Conservation (phyloP, 2,888 invertebrate species). For the Hybos culiciformis region DNA sequence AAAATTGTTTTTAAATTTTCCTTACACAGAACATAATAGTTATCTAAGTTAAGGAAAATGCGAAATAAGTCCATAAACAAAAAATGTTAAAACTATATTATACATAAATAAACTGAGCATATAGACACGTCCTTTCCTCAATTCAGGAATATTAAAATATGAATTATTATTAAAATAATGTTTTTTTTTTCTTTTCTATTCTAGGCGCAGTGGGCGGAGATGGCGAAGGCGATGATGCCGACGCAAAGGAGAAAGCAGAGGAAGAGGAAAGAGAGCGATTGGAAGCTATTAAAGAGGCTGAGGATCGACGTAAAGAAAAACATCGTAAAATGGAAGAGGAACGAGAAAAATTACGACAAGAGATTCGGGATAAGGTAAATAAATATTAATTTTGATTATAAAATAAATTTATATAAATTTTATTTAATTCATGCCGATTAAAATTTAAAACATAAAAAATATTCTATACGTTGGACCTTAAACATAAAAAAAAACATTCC, state of each 20-base stretch:
- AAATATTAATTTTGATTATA: background rate
- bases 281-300: slow-evolving; percentile 95
- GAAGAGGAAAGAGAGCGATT: slow-evolving; percentile 95
- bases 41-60: too few species aligned
- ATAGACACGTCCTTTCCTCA: too few species aligned
- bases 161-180: slow-evolving; percentile 1
- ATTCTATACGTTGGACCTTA: too few species aligned
- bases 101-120: too few species aligned
- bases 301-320: slow-evolving; percentile 97
- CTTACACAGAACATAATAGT: too few species aligned
- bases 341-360: slow-evolving; percentile 97
- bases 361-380: slow-evolving; percentile 95
- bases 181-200: slow-evolving; percentile 17
- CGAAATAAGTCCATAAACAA: too few species aligned
- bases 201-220: slow-evolving; percentile 83
- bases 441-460: too few species aligned
- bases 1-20: too few species aligned
- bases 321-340: slow-evolving; percentile 99
- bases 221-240: slow-evolving; percentile 71
- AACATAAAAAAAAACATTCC: too few species aligned
- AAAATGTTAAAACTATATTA: too few species aligned
- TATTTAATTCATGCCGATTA: too few species aligned
- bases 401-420: slow-evolving; percentile 1
- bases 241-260: slow-evolving; percentile 96
- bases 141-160: too few species aligned